Evolutionary conservation across 2,113 vertebrate species (phyloP).

Genomic region (Blennius ocellaris): DNA sequence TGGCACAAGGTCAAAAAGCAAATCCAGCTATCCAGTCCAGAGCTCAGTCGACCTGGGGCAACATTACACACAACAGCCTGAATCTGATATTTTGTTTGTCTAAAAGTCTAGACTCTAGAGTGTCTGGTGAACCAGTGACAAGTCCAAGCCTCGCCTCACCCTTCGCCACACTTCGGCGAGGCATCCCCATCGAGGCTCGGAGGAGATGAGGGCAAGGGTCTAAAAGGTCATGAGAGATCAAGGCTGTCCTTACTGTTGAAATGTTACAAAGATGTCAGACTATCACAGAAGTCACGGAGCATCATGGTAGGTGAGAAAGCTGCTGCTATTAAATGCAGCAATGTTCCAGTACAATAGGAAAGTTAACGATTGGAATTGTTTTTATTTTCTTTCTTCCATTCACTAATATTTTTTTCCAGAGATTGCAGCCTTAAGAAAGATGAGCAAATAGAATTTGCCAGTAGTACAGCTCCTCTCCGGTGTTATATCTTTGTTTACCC

Average conservation of each 20-base stretch:
- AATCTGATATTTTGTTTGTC: background rate
- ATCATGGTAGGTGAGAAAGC: no score
- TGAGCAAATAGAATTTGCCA: background rate
- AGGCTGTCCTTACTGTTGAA: constrained; percentile 61
- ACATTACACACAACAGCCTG: constrained; percentile 16
- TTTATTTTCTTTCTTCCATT: background rate
- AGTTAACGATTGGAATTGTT: no score
- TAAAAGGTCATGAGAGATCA: constrained; percentile 46
- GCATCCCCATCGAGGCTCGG: constrained; percentile 16
- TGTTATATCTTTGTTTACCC: constrained; percentile 17
- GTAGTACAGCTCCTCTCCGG: background rate
- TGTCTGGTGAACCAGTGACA: background rate
- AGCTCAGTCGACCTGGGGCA: background rate
- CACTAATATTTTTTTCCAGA: background rate
- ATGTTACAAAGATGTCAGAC: constrained; percentile 61
- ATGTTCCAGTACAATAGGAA: no score
- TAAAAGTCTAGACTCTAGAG: background rate
- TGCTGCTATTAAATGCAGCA: no score
- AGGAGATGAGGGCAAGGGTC: constrained; percentile 32
- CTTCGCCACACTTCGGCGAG: constrained; percentile 1
- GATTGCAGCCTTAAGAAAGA: background rate
- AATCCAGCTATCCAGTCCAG: constrained; percentile 11
- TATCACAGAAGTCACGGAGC: constrained; percentile 29
- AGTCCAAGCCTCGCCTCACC: background rate
- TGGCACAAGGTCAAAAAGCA: constrained; percentile 27